A percentile compares a stretch with the other conserved stretches of the same genome.
Conservation (phyloP, 2,888 invertebrate species). For the Cylindroiulus punctatus region DNA sequence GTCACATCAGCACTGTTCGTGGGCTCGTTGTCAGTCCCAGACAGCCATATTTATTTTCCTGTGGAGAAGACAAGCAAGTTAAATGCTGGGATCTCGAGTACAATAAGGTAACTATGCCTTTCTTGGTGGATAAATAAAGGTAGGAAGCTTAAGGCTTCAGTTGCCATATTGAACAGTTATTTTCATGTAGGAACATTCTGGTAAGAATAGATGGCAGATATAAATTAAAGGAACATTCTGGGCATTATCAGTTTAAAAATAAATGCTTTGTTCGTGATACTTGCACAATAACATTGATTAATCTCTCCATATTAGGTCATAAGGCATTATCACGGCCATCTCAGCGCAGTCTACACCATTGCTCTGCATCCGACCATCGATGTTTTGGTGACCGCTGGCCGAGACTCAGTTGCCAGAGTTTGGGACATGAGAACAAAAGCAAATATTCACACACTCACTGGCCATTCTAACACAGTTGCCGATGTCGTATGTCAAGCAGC, state of each 20-base stretch:
- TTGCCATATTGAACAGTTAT: too few species aligned
- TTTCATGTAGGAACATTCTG: too few species aligned
- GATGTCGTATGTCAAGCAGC: conserved; percentile 91
- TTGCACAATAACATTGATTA: conserved; percentile 30
- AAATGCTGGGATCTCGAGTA: conserved; percentile 99
- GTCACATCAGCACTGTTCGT: conserved; percentile 97
- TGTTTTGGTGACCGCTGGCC: conserved; percentile 90
- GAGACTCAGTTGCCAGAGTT: conserved; percentile 91
- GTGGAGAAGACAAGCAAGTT: conserved; percentile 98
- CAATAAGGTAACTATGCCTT: conserved; percentile 86
- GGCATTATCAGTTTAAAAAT: too few species aligned
- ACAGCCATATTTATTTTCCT: conserved; percentile 98
- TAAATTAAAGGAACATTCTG: too few species aligned
- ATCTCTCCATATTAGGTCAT: conserved; percentile 76
- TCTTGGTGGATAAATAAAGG: too few species aligned
- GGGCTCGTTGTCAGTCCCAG: conserved; percentile 92
- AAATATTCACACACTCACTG: conserved; percentile 93
- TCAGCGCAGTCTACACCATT: conserved; percentile 94
- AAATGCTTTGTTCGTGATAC: too few species aligned
- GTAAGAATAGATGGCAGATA: too few species aligned
- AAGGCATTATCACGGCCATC: conserved; percentile 97
- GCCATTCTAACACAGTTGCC: conserved; percentile 97
- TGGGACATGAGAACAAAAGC: conserved; percentile 99
- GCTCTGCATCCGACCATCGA: conserved; percentile 95
- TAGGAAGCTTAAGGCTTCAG: too few species aligned